These are phyloP conservation scores for Megalops atlanticus DNA, from an alignment of 2,113 vertebrate genomes.

Conservation along the genomic window DNA sequence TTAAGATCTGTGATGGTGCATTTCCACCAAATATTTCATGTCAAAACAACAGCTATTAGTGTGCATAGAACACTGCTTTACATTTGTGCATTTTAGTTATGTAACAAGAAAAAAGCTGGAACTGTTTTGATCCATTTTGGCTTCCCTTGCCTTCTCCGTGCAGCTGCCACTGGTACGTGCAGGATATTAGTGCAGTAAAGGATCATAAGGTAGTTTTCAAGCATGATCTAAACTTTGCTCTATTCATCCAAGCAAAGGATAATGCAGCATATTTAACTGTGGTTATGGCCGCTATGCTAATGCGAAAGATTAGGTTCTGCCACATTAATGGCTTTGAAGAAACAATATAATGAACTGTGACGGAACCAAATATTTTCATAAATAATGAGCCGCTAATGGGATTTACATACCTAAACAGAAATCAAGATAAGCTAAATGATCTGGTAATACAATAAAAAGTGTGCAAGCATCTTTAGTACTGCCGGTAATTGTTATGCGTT, in stretches of 20 bases:
- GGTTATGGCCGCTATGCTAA: constrained; percentile 63
- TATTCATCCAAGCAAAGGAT: constrained; percentile 4
- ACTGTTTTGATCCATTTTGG: too few species aligned
- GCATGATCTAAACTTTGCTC: background rate
- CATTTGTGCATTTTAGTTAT: too few species aligned
- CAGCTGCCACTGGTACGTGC: too few species aligned
- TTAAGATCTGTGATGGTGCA: too few species aligned
- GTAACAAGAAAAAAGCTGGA: too few species aligned
- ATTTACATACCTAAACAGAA: constrained; percentile 70
- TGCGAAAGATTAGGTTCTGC: constrained; percentile 59
- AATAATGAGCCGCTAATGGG: constrained; percentile 63
- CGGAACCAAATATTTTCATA: constrained; percentile 60
- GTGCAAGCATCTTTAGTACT: constrained; percentile 6
- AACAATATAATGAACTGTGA: constrained; percentile 51
- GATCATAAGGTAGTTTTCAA: background rate
- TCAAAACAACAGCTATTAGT: too few species aligned
- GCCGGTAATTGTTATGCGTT: constrained; percentile 15
- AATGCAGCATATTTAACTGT: constrained; percentile 46
- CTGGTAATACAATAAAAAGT: constrained; percentile 16
- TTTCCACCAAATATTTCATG: too few species aligned
- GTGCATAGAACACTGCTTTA: too few species aligned
- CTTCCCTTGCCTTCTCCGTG: too few species aligned
- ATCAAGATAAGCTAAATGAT: constrained; percentile 67
- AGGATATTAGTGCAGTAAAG: background rate
- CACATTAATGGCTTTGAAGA: constrained; percentile 33